phyloP scores from a whole-genome alignment of 2,113 vertebrate species.

The Takifugu flavidus region DNA sequence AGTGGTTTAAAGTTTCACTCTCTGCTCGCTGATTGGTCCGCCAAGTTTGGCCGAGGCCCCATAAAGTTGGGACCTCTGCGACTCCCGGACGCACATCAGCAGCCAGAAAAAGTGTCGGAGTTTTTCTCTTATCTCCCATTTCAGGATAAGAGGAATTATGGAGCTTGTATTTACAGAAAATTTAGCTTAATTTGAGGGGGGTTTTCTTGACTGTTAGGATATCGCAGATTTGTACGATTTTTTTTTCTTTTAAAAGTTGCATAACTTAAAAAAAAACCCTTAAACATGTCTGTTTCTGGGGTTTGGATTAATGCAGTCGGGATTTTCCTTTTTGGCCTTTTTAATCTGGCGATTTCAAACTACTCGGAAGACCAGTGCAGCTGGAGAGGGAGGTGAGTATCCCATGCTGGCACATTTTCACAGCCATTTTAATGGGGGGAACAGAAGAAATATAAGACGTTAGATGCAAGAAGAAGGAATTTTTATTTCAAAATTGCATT shows the following conservation, averaged over 20 bases:
- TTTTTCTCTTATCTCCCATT: slow-evolving; percentile 25
- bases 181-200: too few relatives aligned
- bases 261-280: not conserved
- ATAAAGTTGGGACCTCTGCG: slow-evolving; percentile 50
- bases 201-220: slow-evolving; percentile 11
- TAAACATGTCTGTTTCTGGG: slow-evolving; percentile 44
- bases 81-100: slow-evolving; percentile 12
- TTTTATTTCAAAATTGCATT: slow-evolving; percentile 13
- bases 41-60: slow-evolving; percentile 47
- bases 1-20: slow-evolving; percentile 76
- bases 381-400: slow-evolving; percentile 85
- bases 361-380: slow-evolving; percentile 82
- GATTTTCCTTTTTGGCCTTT: slow-evolving; percentile 63
- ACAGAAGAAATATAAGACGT: not conserved
- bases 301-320: slow-evolving; percentile 65
- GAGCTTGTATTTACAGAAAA: slow-evolving; percentile 31
- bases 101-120: not conserved
- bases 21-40: slow-evolving; percentile 64
- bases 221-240: slow-evolving; percentile 24
- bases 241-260: not conserved
- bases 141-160: slow-evolving; percentile 46
- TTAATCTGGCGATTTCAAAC: slow-evolving; percentile 58
- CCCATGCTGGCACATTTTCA: not conserved
- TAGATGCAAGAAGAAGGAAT: slow-evolving; percentile 14
- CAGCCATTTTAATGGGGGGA: not conserved